A percentile compares a stretch with the other conserved stretches of the same genome.
phyloP scores from a whole-genome alignment of 2,797 vertebrate genomes.

The Hirundo rustica region DNA sequence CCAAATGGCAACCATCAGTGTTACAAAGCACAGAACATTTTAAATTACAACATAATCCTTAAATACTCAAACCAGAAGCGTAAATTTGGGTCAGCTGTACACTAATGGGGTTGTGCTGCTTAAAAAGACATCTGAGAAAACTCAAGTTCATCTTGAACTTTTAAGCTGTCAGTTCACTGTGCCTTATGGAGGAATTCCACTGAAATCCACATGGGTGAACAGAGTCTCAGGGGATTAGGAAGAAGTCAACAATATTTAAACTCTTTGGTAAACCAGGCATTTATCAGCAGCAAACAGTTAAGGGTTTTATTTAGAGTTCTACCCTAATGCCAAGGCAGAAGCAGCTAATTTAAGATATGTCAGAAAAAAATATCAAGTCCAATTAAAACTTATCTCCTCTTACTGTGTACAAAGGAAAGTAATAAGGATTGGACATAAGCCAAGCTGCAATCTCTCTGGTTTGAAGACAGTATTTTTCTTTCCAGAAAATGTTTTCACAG shows the following conservation, averaged over 20 bases:
- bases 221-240: constrained; percentile 16
- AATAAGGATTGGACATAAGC: constrained; percentile 18
- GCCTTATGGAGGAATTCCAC: constrained; percentile 26
- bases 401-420: not conserved
- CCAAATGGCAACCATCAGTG: not conserved
- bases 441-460: not conserved
- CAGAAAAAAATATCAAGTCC: constrained; percentile 10
- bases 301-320: constrained; percentile 27
- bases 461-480: constrained; percentile 1
- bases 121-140: not conserved
- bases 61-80: not conserved
- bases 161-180: constrained; percentile 2
- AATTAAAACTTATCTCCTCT: constrained; percentile 52
- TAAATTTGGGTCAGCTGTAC: not conserved
- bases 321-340: constrained; percentile 8
- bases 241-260: constrained; percentile 52
- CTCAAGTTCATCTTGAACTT: constrained; percentile 14
- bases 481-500: constrained; percentile 33
- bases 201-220: constrained; percentile 19
- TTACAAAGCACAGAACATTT: not conserved
- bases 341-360: constrained; percentile 31
- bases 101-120: not conserved
- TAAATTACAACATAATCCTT: not conserved
- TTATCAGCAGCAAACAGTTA: constrained; percentile 49
- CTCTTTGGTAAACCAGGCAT: constrained; percentile 37